phyloP scores from a whole-genome alignment of 2,113 vertebrate genomes.

The Cyphomyrus discorhynchus region DNA sequence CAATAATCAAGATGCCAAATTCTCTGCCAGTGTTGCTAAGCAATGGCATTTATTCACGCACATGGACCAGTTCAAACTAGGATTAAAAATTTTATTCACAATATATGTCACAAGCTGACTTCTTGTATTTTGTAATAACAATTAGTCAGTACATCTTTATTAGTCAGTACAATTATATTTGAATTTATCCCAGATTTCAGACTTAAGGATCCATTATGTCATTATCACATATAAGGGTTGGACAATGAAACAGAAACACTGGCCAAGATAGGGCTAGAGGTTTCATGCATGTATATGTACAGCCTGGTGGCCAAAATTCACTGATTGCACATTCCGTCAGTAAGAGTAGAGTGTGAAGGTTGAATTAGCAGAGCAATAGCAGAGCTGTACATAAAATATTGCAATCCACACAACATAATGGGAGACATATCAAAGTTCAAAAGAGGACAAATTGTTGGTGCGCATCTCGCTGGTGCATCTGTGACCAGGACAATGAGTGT shows the following conservation, averaged over 20 bases:
- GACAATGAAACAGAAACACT: not conserved
- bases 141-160: not conserved
- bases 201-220: not conserved
- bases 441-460: not conserved
- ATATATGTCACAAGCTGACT: not conserved
- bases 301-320: not conserved
- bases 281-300: not conserved
- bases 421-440: not conserved
- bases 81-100: not conserved
- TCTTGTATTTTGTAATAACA: not conserved
- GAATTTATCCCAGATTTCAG: not conserved
- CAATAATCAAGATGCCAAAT: conserved; percentile 5
- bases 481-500: not conserved
- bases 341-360: not conserved
- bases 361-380: not conserved
- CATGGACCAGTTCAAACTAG: not conserved
- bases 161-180: not conserved
- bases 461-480: not conserved
- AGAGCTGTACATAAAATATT: not conserved
- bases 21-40: conserved; percentile 1
- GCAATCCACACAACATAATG: not conserved
- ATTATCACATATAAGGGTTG: not conserved
- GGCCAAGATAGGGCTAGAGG: not conserved
- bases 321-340: not conserved
- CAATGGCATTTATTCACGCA: not conserved